Evolutionary conservation across 2,113 vertebrate genomes (phyloP), one percentile per base, ranked within the genome.

Genomic region (Apteryx mantelli): DNA sequence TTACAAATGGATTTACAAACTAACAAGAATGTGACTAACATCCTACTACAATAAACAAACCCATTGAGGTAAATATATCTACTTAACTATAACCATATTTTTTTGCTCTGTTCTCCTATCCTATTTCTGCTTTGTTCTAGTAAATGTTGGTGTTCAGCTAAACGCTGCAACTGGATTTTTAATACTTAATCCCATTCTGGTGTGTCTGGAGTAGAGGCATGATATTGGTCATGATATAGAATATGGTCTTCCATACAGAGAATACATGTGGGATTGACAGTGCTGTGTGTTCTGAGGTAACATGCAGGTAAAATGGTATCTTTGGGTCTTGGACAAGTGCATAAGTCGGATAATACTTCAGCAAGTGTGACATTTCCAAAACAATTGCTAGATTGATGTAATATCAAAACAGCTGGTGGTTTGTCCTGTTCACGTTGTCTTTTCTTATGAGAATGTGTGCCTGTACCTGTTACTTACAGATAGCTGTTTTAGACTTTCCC

Each of bases 1-100:
- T 48, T 88, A 83, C 56, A 48, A 77, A 83, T 38, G 74, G 71
- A 89, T 81, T 63, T 88, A 88, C 87, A 93, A 93, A 89, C 92
- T 77, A 95, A 93, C 24, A 83, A 1, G 82, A 65, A 85, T 3
- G 36, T 89, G 79, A 83, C 60, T 83, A 76, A 81, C 60, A 90
- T 83, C 76, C 79, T 86, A 22, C 58, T 91, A 8, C 64, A 64
- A 34, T 75, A 91, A 91, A 90, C 91, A 95, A 89, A 60, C 36
- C 17, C 56, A 81, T 83, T 90, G 82, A 82, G 82, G 82, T 82
- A 97, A 91, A 78, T 44, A 68, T 50, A 94, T 79, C 18, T 42
- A 89, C 70, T 85, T 95, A 95, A 85, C 13, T 91, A 8, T 66
- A 92, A 82, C 36, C 46, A 58, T 91, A 38, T 88, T 76, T 58